Base-by-base conservation (phyloP, 1,140 invertebrate species). In the Drosophila arawakana region DNA sequence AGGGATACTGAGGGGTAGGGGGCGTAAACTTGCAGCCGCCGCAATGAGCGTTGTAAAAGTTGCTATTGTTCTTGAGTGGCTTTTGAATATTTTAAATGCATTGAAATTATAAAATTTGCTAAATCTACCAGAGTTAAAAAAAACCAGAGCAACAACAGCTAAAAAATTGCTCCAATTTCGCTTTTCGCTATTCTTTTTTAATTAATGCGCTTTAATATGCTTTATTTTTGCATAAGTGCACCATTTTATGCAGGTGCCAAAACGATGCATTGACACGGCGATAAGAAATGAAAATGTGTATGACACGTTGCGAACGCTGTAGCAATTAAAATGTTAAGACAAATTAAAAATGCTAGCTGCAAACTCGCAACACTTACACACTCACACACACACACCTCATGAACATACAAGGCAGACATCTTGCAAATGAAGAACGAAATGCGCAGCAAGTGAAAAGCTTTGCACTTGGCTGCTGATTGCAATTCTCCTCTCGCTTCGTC, bases 381-480 rank as follows among this genome's bases (percentile, higher is more conserved):
- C 30, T 41, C 46, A 10, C 61, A 41, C 11, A 9, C 21, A 37
- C 13, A 49, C 46, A 35, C 13, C 25, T 30, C 25, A 30, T 30
- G 6, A 13, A 41, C 39, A 59, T 41, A 44, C 57, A 46, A 21
- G 15, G 34, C 44, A 62, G 13, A 79, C 66, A 65, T 65, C 52
- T 73, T 71, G 66, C 78, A 66, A 72, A 62, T 81, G 59, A 50
- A 39, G 50, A 63, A 73, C 68, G 43, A 71, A 74, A 63, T 78
- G 81, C 63, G 47, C 54, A 78, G 66, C 52, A 62, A 46, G 65
- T 79, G 78, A 73, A 79, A 79, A 76, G 82, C 75, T 77, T 82
- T 88, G 79, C 82, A 82, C 83, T 88, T 88, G 79, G 83, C 69
- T 86, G 83, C 83, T 82, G 83, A 80, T 86, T 86, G 83, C 80